Conservation (phyloP, 30 jellyfish, hydroid and myxozoan species). For the Pelagia noctiluca region DNA sequence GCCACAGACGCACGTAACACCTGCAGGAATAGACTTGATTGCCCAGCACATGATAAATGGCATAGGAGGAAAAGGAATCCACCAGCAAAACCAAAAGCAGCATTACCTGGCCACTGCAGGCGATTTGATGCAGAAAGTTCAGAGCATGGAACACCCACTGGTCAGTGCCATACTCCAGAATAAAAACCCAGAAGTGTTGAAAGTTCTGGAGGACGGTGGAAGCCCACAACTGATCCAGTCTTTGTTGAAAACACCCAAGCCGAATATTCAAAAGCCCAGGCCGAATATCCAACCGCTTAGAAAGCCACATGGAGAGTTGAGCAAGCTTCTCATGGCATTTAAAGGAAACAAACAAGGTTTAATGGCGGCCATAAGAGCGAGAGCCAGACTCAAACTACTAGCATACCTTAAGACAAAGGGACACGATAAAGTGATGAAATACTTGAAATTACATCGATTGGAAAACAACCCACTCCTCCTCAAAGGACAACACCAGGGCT, state of each 20-base stretch:
- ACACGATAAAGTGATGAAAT: slow-evolving; percentile 35
- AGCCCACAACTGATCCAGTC: slow-evolving; percentile 53
- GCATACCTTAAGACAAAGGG: slow-evolving; percentile 17
- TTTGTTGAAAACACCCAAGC: background rate
- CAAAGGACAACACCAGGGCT: too few species aligned
- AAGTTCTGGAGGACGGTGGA: slow-evolving; percentile 54
- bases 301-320: slow-evolving; percentile 10
- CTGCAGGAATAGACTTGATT: slow-evolving; percentile 24
- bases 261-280: background rate
- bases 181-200: slow-evolving; percentile 59
- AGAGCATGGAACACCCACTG: slow-evolving; percentile 47
- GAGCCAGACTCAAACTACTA: slow-evolving; percentile 46
- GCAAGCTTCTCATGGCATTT: slow-evolving; percentile 50
- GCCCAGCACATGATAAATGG: slow-evolving; percentile 25
- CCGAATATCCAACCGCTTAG: background rate
- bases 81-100: slow-evolving; percentile 16
- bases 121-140: slow-evolving; percentile 32
- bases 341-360: slow-evolving; percentile 51
- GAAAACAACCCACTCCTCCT: too few species aligned
- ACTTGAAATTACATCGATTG: too few species aligned
- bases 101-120: slow-evolving; percentile 51
- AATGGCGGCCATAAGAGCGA: slow-evolving; percentile 52
- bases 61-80: slow-evolving; percentile 37
- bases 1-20: slow-evolving; percentile 35
- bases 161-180: slow-evolving; percentile 47